phyloP scores from a whole-genome alignment of 1,140 invertebrate genomes.

The Drosophila lacertosa region DNA sequence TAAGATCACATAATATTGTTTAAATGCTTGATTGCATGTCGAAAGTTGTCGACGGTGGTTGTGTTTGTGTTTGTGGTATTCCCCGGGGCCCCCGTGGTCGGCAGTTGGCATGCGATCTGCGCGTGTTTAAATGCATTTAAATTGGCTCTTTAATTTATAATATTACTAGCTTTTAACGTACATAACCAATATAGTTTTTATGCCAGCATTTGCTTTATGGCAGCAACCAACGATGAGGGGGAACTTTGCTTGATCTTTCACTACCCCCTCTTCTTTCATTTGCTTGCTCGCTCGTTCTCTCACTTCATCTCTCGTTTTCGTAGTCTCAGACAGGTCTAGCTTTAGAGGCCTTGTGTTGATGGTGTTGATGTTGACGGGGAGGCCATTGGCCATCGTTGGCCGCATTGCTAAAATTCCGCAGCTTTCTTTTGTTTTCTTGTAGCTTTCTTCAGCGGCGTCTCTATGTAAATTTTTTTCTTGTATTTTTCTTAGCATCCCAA shows the following conservation, averaged over 20 bases:
- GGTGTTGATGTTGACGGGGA: too few species aligned
- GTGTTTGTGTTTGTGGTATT: neutral
- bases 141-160: conserved; percentile 60
- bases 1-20: conserved; percentile 19
- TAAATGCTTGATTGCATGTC: conserved; percentile 7
- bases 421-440: conserved; percentile 72
- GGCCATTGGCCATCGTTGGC: conserved; percentile 63
- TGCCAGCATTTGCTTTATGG: conserved; percentile 4
- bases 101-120: conserved; percentile 41
- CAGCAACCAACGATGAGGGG: neutral
- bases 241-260: too few species aligned
- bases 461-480: conserved; percentile 54
- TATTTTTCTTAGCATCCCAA: neutral
- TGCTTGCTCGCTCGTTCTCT: neutral
- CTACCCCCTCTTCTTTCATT: neutral
- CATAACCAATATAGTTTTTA: conserved; percentile 10
- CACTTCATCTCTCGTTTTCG: neutral
- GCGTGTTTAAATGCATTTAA: conserved; percentile 72
- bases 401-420: conserved; percentile 78
- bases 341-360: conserved; percentile 18
- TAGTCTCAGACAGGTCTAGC: conserved; percentile 44
- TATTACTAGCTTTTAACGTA: conserved; percentile 12
- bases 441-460: conserved; percentile 46
- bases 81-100: neutral
- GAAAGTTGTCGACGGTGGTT: neutral